Base-by-base conservation (phyloP, 2,797 vertebrate species). In the Mionectes olivaceus region DNA sequence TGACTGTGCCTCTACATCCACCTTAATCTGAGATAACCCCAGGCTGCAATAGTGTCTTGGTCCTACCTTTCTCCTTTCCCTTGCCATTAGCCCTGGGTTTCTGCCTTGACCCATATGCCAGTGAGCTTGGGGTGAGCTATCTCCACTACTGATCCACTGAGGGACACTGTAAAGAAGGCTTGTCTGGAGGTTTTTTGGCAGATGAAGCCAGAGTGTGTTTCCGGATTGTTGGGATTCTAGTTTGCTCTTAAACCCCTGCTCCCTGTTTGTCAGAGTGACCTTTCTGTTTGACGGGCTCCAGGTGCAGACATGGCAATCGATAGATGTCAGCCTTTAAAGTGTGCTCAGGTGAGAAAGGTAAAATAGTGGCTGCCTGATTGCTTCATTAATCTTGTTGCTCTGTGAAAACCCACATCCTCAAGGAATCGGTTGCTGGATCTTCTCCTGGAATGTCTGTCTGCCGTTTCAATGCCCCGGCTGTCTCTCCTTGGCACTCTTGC, bases 311-410 rank as follows among this genome's bases (percentile, higher is more conserved):
- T 88, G 56, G 32, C 87, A 91, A 19, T 92, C 12, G 0, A 47
- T 93, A 5, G 8, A 39, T 21, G 2, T 79, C 84, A 94, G 68
- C 79, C 73, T 93, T 70, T 83, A 44, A 88, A 80, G 60, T 41
- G 25, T 52, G n/a, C 63, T 87, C 71, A 90, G 76, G 43, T 89
- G 67, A 95, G 70, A 78, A 86, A 83, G 65, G 44, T 68, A 87
- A 68, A 84, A 59, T 35, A 95, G 41, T 53, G 61, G 19, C 2
- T 39, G 25, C 44, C 33, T 70, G 43, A 78, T 71, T 67, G 73
- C 70, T 83, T 83, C 90, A 75, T 85, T 88, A 70, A 85, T 82
- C 52, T 64, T 46, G 70, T 76, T 10, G 23, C 65, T 83, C 59
- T 80, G 35, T 91, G 69, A 83, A 94, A 46, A 85, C 65, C 64